A percentile compares a stretch with the other conserved stretches of the same genome.
Evolutionary conservation across 2,888 invertebrate species (phyloP).

Genomic region (Plemyria rubiginata): DNA sequence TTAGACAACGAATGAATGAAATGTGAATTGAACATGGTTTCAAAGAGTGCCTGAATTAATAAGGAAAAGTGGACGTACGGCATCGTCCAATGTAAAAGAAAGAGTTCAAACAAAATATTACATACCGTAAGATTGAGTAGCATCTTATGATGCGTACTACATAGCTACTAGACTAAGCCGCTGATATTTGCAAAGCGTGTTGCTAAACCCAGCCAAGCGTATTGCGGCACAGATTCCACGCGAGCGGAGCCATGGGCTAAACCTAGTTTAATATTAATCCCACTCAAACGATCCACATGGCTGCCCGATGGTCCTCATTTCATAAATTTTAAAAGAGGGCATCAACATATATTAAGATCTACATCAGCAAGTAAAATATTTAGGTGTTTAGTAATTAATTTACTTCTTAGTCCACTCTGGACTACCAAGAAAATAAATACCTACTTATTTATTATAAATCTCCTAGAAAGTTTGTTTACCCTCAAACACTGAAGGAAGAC

Average conservation of each 20-base stretch:
- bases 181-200: slow-evolving; percentile 7
- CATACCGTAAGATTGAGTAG: not conserved
- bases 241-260: slow-evolving; percentile 12
- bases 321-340: not conserved
- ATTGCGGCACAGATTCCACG: slow-evolving; percentile 10
- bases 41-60: too few relatives aligned
- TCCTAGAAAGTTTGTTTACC: too few relatives aligned
- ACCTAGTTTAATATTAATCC: slow-evolving; percentile 20
- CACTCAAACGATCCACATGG: slow-evolving; percentile 8
- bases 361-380: not conserved
- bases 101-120: not conserved
- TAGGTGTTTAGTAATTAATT: not conserved
- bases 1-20: too few relatives aligned
- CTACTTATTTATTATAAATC: too few relatives aligned
- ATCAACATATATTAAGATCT: not conserved
- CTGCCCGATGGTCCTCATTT: slow-evolving; percentile 8
- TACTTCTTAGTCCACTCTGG: too few relatives aligned
- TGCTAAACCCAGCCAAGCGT: slow-evolving; percentile 14
- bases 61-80: too few relatives aligned
- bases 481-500: too few relatives aligned
- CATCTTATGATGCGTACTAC: slow-evolving; percentile 6
- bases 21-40: too few relatives aligned
- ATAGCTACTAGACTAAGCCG: slow-evolving; percentile 12
- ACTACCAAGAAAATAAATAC: too few relatives aligned
- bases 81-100: not conserved